Base-by-base conservation (phyloP, 2,888 invertebrate genomes). In the Aphrophora alni region DNA sequence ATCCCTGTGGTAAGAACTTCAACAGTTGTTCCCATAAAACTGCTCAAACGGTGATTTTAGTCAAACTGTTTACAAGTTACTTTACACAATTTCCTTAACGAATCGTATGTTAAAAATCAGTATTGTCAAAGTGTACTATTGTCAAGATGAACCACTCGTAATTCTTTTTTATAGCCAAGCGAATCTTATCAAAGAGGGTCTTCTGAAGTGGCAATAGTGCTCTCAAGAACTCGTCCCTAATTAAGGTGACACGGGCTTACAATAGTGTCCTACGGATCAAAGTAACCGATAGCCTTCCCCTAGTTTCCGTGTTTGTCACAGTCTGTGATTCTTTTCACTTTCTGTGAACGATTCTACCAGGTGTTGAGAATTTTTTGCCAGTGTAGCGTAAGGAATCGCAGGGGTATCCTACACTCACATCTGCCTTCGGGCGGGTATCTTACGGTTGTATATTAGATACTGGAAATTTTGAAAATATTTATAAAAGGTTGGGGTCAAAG, bases 191-290 rank as follows among this genome's bases (percentile, higher is more conserved):
- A 21, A 21, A 59, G 59, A 59, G 59, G 59, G 59, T 59, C 59
- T 21, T 59, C 59, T 59, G 59, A 59, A 59, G 59, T 59, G 59
- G 59, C 59, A 59, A 59, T 59, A 59, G 59, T 59, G 59, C 59
- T 21, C 59, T 59, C 21, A 21, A 59, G 59, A 59, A 59, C 59
- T 21, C 4, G 59, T 59, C 59, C 33, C 59, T 59, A 59, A 59
- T 59, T 59, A 59, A 59, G 59, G 59, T 59, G 59, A 59, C 59
- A 59, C 59, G 59, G 59, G n/a, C 59, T n/a, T 59, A 59, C 59
- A 59, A 59, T 59, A 59, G 59, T n/a, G 59, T 4, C 59, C 59
- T 59, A 12, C 44, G 44, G 59, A 59, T 59, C 59, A 59, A 59
- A 59, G 59, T 59, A 59, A 59, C 59, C 59, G n/a, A 59, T 59